Percentiles rank a stretch among this genome's conserved stretches.
These are phyloP conservation scores for Polyommatus iphigenia DNA, from an alignment of 2,888 invertebrate species.

Conservation along the genomic window DNA sequence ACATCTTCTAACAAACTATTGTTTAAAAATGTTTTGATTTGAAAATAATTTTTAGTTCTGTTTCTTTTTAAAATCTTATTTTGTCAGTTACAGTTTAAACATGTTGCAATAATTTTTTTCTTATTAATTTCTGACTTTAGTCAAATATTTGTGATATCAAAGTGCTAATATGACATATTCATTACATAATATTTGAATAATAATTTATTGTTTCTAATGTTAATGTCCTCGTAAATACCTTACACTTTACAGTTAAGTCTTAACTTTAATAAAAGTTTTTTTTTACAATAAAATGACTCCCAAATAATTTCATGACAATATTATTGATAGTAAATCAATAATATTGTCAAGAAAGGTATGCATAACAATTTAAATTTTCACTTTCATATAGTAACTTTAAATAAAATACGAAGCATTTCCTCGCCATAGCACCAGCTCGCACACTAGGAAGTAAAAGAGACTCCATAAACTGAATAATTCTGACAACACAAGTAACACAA, in stretches of 20 bases:
- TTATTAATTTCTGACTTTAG: background rate
- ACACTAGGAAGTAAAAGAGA: no score
- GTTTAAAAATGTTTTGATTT: no score
- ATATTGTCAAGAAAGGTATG: background rate
- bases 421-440: no score
- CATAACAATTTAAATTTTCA: background rate
- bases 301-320: no score
- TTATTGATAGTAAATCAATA: no score
- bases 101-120: background rate
- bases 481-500: no score
- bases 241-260: background rate
- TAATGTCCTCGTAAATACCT: background rate
- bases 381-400: background rate
- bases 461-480: background rate
- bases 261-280: background rate
- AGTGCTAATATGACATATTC: conserved; percentile 14
- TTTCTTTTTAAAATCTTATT: background rate
- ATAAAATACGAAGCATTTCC: no score
- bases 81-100: background rate
- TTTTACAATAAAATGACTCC: background rate
- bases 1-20: no score
- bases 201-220: background rate
- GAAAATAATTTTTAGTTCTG: background rate
- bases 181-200: background rate
- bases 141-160: conserved; percentile 23